These are phyloP conservation scores for Syrista parreyssii DNA, from an alignment of 2,888 invertebrate species.

Conservation along the genomic window DNA sequence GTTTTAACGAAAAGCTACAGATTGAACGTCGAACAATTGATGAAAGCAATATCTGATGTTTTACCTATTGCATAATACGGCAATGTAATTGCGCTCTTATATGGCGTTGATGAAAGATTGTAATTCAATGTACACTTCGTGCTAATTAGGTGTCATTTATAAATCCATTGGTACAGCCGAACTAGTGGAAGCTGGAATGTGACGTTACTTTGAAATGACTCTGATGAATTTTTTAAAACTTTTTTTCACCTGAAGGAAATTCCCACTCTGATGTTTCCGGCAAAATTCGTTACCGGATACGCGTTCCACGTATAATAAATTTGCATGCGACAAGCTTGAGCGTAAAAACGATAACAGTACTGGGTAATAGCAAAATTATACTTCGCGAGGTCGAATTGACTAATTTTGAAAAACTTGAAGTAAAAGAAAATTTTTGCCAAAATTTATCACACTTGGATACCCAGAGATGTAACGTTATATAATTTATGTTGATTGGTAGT, in stretches of 20 bases:
- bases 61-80: neutral
- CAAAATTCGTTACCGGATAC: neutral
- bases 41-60: neutral
- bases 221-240: neutral
- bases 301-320: neutral
- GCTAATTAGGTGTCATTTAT: neutral
- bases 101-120: neutral
- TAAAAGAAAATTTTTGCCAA: neutral
- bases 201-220: neutral
- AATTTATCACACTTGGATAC: neutral
- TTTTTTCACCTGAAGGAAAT: neutral
- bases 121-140: neutral
- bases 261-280: neutral
- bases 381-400: neutral
- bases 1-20: neutral
- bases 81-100: neutral
- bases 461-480: neutral
- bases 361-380: neutral
- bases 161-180: neutral
- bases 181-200: neutral
- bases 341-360: neutral
- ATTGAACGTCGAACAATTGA: neutral
- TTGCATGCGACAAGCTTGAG: neutral
- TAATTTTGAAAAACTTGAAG: neutral
- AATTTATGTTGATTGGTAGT: neutral